These are phyloP conservation scores for Dryomyza anilis DNA, from an alignment of 2,888 invertebrate genomes.

Conservation along the genomic window DNA sequence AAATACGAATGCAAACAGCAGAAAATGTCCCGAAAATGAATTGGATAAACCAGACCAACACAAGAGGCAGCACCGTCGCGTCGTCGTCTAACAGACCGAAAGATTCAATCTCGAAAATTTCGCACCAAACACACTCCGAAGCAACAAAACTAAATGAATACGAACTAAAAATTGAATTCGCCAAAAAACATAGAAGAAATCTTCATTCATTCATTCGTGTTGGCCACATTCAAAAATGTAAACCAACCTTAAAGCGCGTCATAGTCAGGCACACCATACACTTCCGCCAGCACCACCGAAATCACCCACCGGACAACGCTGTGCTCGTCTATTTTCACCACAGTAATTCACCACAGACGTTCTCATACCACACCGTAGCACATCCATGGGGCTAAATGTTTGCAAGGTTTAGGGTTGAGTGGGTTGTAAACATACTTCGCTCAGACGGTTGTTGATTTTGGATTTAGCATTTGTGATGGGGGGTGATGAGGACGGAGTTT, in stretches of 20 bases:
- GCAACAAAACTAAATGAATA: background rate
- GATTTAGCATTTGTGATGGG: no score
- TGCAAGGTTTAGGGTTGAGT: background rate
- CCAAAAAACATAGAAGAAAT: background rate
- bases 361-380: background rate
- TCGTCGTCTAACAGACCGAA: no score
- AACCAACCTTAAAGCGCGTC: background rate
- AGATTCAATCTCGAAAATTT: no score
- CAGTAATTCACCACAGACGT: constrained; percentile 7
- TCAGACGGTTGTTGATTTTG: constrained; percentile 37
- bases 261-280: background rate
- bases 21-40: background rate
- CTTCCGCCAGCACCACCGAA: background rate
- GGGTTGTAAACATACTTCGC: background rate
- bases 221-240: no score
- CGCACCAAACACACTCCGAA: background rate
- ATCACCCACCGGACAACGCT: no score
- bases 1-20: background rate
- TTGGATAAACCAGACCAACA: background rate
- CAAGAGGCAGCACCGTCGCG: no score
- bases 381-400: background rate
- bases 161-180: no score
- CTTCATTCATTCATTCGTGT: background rate
- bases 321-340: background rate
- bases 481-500: no score